phyloP scores from a whole-genome alignment of 2,888 invertebrate genomes.

The Mythimna loreyi region DNA sequence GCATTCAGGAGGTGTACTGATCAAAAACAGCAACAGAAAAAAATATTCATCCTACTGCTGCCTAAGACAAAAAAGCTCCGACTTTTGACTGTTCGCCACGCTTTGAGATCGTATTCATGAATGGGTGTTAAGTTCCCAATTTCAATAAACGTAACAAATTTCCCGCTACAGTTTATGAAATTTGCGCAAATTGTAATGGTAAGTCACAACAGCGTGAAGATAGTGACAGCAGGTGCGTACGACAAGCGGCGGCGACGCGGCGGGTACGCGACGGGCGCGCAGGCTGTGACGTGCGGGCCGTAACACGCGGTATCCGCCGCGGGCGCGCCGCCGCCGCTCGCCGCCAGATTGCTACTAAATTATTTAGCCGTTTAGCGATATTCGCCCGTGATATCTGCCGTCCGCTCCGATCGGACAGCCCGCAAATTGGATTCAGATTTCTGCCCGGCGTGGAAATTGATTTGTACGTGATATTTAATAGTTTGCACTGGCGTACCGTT shows the following conservation, averaged over 20 bases:
- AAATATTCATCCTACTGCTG: constrained; percentile 4
- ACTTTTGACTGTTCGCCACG: background rate
- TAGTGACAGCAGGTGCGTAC: constrained; percentile 46
- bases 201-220: constrained; percentile 44
- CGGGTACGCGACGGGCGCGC: constrained; percentile 44
- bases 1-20: constrained; percentile 59
- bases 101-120: background rate
- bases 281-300: constrained; percentile 59
- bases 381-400: constrained; percentile 87
- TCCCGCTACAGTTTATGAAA: constrained; percentile 2
- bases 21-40: constrained; percentile 36
- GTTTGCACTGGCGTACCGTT: constrained; percentile 65
- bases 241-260: constrained; percentile 51
- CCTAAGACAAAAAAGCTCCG: constrained; percentile 4
- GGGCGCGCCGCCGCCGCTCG: constrained; percentile 70
- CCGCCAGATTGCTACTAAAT: constrained; percentile 88
- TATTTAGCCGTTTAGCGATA: constrained; percentile 90
- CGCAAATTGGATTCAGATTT: constrained; percentile 91
- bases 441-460: constrained; percentile 87
- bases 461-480: constrained; percentile 89
- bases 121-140: background rate
- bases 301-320: constrained; percentile 73
- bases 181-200: constrained; percentile 28
- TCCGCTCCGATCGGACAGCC: constrained; percentile 87
- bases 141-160: background rate